Evolutionary conservation across 2,888 invertebrate species (phyloP).

Genomic region (Thymelicus lineola): DNA sequence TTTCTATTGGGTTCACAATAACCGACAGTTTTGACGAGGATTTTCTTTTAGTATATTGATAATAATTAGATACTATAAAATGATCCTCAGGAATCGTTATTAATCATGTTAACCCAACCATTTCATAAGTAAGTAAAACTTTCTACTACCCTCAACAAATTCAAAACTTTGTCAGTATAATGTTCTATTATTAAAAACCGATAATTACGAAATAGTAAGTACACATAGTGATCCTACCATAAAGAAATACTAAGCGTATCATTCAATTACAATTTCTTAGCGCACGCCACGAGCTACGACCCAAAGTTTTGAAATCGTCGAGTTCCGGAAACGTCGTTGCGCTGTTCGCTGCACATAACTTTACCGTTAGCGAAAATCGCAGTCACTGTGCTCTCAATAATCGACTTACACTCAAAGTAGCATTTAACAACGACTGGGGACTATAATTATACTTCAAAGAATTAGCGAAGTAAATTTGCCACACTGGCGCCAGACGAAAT

Average conservation of each 20-base stretch:
- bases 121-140: no score
- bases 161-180: no score
- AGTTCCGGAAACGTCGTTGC: not conserved
- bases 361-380: slow-evolving; percentile 42
- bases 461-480: not conserved
- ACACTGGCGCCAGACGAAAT: not conserved
- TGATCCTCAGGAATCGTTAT: no score
- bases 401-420: not conserved
- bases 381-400: slow-evolving; percentile 17
- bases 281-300: not conserved
- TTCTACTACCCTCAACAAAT: no score
- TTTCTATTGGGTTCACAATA: no score
- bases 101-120: no score
- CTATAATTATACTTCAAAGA: not conserved
- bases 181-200: no score
- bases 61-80: no score
- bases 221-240: no score
- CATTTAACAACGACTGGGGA: not conserved
- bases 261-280: slow-evolving; percentile 2
- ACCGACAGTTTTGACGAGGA: no score
- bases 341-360: slow-evolving; percentile 14
- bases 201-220: no score
- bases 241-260: not conserved
- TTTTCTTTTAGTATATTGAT: no score
- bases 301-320: not conserved